Conservation (phyloP, 2,113 vertebrate genomes). For the Perca flavescens region DNA sequence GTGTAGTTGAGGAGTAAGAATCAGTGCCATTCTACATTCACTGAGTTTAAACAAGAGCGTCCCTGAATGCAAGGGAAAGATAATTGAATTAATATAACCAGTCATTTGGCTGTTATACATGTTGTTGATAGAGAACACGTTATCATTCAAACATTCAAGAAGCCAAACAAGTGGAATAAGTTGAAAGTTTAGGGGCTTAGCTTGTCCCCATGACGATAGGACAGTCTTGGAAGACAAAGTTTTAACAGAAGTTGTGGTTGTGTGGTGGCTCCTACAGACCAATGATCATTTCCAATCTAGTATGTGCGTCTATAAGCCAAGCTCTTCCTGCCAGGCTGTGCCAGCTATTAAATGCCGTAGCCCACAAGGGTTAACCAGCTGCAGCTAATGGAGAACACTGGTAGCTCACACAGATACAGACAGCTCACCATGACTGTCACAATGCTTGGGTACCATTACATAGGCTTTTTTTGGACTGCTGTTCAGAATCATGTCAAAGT, state of each 20-base stretch:
- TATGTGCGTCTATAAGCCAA: neutral
- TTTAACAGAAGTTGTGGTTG: neutral
- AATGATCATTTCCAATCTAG: too few relatives aligned
- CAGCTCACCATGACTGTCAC: constrained; percentile 16
- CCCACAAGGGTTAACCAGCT: constrained; percentile 25
- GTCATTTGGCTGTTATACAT: neutral
- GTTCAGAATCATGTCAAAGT: constrained; percentile 19
- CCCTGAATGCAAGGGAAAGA: neutral
- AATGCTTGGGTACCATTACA: constrained; percentile 17
- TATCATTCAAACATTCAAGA: neutral
- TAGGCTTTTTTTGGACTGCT: neutral
- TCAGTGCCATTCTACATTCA: too few relatives aligned
- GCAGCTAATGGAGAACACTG: constrained; percentile 23
- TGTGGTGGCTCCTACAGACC: neutral
- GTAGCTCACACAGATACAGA: constrained; percentile 35
- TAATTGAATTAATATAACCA: constrained; percentile 7
- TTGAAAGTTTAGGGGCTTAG: neutral
- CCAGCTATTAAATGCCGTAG: constrained; percentile 23
- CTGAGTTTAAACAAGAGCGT: neutral
- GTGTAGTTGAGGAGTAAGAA: neutral
- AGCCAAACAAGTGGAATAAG: neutral
- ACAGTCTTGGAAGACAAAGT: neutral
- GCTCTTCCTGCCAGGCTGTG: constrained; percentile 5
- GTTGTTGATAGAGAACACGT: constrained; percentile 4
- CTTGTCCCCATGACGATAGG: neutral